Evolutionary conservation across 2,888 invertebrate species (phyloP).

Genomic region (Xestia ashworthii): DNA sequence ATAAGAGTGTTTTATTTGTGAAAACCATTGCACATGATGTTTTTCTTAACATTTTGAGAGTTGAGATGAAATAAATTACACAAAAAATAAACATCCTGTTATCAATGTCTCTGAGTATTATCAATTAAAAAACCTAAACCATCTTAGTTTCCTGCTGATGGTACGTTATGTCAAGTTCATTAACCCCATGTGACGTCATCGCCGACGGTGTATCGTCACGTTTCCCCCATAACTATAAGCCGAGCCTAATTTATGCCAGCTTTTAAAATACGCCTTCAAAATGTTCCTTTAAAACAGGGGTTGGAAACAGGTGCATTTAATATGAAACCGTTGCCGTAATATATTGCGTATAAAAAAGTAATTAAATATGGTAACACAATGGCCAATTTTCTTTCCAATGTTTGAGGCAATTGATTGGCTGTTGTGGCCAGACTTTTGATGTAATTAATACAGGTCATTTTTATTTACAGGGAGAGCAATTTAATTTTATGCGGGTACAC

Average conservation of each 20-base stretch:
- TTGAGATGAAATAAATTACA: not conserved
- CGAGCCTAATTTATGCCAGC: constrained; percentile 55
- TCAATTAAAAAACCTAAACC: not conserved
- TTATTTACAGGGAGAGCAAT: not conserved
- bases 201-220: constrained; percentile 59
- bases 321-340: constrained; percentile 33
- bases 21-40: not conserved
- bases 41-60: not conserved
- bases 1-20: not conserved
- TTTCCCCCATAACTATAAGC: constrained; percentile 55
- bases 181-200: constrained; percentile 73
- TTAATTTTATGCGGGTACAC: not conserved
- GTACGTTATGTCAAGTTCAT: constrained; percentile 73
- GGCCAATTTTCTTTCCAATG: constrained; percentile 7
- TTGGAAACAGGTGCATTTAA: constrained; percentile 49
- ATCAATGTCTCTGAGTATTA: too few relatives aligned
- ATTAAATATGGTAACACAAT: constrained; percentile 33
- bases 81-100: not conserved
- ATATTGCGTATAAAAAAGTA: constrained; percentile 29
- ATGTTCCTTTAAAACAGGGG: constrained; percentile 30
- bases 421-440: not conserved
- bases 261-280: constrained; percentile 52
- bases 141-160: constrained; percentile 58
- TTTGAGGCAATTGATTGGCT: constrained; percentile 30
- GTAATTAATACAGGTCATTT: constrained; percentile 14